These are phyloP conservation scores for Euphydryas editha DNA, from an alignment of 2,888 invertebrate genomes.

Conservation along the genomic window DNA sequence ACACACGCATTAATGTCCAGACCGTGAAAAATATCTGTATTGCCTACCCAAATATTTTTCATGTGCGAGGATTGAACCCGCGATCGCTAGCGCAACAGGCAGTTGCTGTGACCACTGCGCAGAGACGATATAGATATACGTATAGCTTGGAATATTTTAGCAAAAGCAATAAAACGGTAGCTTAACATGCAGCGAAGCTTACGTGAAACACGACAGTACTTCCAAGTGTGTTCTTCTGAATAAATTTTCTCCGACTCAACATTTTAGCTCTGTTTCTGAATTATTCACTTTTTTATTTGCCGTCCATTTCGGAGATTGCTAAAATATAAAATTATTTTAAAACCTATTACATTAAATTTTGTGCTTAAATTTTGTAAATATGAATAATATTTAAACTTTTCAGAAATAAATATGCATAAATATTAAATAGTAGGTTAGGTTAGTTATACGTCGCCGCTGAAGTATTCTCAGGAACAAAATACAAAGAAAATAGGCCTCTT, in stretches of 20 bases:
- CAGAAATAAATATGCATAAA: background rate
- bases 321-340: conserved; percentile 22
- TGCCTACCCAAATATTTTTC: too few relatives aligned
- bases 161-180: background rate
- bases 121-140: background rate
- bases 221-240: conserved; percentile 24
- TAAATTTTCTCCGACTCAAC: conserved; percentile 21
- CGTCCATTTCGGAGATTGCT: conserved; percentile 16
- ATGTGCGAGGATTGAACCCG: too few relatives aligned
- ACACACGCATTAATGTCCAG: too few relatives aligned
- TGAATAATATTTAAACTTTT: background rate
- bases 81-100: too few relatives aligned
- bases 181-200: background rate
- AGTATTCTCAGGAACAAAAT: too few relatives aligned
- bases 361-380: background rate
- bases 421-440: too few relatives aligned
- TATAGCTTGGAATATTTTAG: background rate
- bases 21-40: too few relatives aligned
- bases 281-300: conserved; percentile 27
- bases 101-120: too few relatives aligned
- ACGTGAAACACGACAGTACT: conserved; percentile 22
- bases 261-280: conserved; percentile 21
- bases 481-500: too few relatives aligned
- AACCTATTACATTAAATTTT: conserved; percentile 4
- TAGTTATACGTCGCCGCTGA: too few relatives aligned